Conservation (phyloP, 2,797 vertebrate species). For the Parauchenoglanis punctatus region DNA sequence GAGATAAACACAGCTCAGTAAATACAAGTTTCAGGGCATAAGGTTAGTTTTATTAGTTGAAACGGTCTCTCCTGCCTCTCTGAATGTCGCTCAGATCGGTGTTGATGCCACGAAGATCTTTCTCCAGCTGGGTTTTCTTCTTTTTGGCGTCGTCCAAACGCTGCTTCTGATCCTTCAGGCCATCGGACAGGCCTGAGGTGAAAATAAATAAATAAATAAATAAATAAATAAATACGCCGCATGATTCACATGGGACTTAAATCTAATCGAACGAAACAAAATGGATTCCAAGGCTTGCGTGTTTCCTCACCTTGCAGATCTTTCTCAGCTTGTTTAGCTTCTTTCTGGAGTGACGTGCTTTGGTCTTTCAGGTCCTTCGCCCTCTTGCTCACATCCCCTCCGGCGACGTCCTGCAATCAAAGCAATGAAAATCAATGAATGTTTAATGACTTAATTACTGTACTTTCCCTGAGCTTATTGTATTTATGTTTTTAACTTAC, state of each 20-base stretch:
- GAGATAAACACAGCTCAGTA: not conserved
- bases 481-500: not conserved
- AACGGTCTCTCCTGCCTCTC: constrained; percentile 74
- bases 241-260: too few relatives aligned
- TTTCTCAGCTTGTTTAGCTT: constrained; percentile 69
- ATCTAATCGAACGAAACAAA: not conserved
- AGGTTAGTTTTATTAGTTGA: not conserved
- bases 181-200: constrained; percentile 68
- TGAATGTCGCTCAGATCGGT: constrained; percentile 73
- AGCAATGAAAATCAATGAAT: not conserved
- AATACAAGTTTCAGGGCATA: too few relatives aligned
- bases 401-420: constrained; percentile 79
- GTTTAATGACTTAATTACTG: not conserved
- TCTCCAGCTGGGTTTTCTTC: constrained; percentile 77
- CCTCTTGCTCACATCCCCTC: constrained; percentile 79
- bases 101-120: constrained; percentile 72
- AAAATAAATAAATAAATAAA: constrained; percentile 13
- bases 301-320: constrained; percentile 76
- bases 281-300: too few relatives aligned
- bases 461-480: not conserved
- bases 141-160: constrained; percentile 72
- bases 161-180: constrained; percentile 73
- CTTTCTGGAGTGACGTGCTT: constrained; percentile 69
- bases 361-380: constrained; percentile 78
- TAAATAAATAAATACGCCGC: not conserved